Evolutionary conservation across 1,140 invertebrate genomes (phyloP).

Genomic region (Cepaea nemoralis): DNA sequence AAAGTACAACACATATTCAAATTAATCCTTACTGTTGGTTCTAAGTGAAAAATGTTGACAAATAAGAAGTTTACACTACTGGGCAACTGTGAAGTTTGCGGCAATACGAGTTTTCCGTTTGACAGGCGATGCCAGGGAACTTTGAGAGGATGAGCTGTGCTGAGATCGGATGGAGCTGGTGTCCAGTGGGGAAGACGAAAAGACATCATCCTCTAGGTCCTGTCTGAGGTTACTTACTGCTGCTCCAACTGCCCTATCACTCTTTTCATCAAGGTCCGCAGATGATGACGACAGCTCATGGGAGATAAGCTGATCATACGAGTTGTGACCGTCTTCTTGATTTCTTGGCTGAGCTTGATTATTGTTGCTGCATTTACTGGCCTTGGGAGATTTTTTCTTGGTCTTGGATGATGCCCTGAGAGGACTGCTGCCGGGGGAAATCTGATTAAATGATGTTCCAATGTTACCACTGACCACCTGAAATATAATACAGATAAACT

Average conservation of each 20-base stretch:
- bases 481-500: neutral
- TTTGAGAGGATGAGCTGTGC: slow-evolving; percentile 28
- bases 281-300: neutral
- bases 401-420: neutral
- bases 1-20: no score
- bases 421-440: neutral
- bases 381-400: neutral
- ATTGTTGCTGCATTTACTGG: neutral
- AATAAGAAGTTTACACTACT: no score
- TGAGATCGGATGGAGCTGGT: slow-evolving; percentile 26
- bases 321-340: neutral
- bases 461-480: slow-evolving; percentile 16
- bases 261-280: neutral
- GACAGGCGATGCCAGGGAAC: slow-evolving; percentile 15
- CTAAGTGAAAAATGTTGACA: no score
- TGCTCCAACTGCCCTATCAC: neutral
- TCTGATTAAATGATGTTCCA: neutral
- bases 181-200: slow-evolving; percentile 22
- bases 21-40: no score
- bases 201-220: slow-evolving; percentile 6
- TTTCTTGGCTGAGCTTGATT: neutral
- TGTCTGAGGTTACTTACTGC: neutral
- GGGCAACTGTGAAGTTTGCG: slow-evolving; percentile 3
- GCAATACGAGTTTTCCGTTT: slow-evolving; percentile 35
- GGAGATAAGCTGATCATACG: neutral